phyloP scores from a whole-genome alignment of 2,888 invertebrate genomes.

The Perizoma flavofasciatum region DNA sequence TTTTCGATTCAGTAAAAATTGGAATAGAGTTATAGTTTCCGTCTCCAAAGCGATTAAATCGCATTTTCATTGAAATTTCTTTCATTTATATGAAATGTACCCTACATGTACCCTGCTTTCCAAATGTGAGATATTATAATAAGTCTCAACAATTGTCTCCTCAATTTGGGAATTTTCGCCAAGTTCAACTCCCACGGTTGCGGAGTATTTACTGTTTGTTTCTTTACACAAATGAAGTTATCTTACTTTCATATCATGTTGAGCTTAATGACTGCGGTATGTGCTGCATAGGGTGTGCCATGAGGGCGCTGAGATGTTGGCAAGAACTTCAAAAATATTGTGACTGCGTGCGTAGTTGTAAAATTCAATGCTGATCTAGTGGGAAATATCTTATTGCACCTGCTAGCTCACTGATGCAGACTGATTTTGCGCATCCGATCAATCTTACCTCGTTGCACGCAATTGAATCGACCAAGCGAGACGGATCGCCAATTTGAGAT shows the following conservation, averaged over 20 bases:
- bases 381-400: slow-evolving; percentile 63
- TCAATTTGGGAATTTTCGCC: slow-evolving; percentile 37
- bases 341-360: slow-evolving; percentile 38
- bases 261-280: slow-evolving; percentile 10
- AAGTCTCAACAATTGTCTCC: slow-evolving; percentile 41
- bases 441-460: slow-evolving; percentile 61
- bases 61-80: not conserved
- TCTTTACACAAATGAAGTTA: slow-evolving; percentile 37
- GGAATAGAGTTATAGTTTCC: slow-evolving; percentile 6
- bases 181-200: slow-evolving; percentile 49
- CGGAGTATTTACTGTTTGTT: slow-evolving; percentile 43
- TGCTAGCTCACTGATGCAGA: slow-evolving; percentile 43
- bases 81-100: slow-evolving; percentile 34
- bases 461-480: slow-evolving; percentile 58
- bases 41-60: not conserved
- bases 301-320: slow-evolving; percentile 10
- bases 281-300: slow-evolving; percentile 5
- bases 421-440: slow-evolving; percentile 59
- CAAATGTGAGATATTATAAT: slow-evolving; percentile 41
- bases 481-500: slow-evolving; percentile 66
- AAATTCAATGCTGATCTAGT: slow-evolving; percentile 56
- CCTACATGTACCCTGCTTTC: too few species aligned
- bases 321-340: not conserved
- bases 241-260: slow-evolving; percentile 45
- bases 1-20: slow-evolving; percentile 7